Evolutionary conservation across 2,888 invertebrate species (phyloP), one percentile per base, ranked within the genome.

Genomic region (Muscina levida): DNA sequence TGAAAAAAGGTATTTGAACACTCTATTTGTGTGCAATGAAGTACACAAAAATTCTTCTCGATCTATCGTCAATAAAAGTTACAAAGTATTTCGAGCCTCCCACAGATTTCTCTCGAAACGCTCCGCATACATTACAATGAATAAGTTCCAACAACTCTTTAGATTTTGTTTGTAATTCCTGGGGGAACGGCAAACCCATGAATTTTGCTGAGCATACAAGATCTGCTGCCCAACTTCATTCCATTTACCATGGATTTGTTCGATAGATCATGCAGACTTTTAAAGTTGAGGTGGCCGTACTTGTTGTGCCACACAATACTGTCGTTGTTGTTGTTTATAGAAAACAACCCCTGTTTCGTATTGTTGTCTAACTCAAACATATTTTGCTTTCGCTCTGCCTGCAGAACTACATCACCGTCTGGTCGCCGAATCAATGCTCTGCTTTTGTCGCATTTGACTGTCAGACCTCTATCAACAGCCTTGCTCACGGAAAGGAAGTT

Each of bases 401-500:
- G 53, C 65, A 78, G 57, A 19, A 82, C 19, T 11, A 78, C n/a
- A 0, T 44, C 39, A 56, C 72, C 56, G n/a, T 67, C 68, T 68
- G 39, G 37, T 67, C 44, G n/a, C 65, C 65, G 57, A 22, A 71
- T 67, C 10, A 56, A 65, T 26, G 75, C 83, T 24, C 26, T 56
- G 11, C 78, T 68, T 31, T 46, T 67, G 53, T 80, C 53, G 39
- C 83, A 84, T 44, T 59, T 70, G 0, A 82, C 79, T 42, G 71
- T 82, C 0, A 83, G 44, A 1, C 77, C 83, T 70, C 79, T 82
- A 46, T 83, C 82, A 15, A 79, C 82, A 6, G 73, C 72, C 79
- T 66, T 84, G 37, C 72, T 75, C 11, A 83, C 83, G 8, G 82
- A 83, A 26, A 83, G 75, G 39, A 82, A 82, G 72, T 83, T 84